These are phyloP conservation scores for Marmota flaviventris DNA, from an alignment of 2,113 vertebrate genomes.

Conservation along the genomic window DNA sequence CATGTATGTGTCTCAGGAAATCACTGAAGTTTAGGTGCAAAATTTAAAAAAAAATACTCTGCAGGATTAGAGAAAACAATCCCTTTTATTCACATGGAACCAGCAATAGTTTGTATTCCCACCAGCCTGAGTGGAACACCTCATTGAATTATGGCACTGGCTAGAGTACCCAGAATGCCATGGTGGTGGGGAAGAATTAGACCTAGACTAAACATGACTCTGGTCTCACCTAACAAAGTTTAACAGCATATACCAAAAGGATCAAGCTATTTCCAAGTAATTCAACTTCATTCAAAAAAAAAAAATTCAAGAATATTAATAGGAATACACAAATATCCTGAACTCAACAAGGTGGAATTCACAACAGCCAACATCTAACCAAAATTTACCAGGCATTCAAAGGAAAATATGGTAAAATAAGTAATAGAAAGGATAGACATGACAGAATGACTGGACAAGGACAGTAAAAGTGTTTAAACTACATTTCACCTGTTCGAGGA, in stretches of 20 bases:
- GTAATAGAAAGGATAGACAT: background rate
- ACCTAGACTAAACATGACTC: background rate
- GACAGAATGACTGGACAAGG: conserved; percentile 25
- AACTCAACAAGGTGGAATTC: conserved; percentile 7
- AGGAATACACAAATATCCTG: conserved; percentile 33
- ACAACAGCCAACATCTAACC: background rate
- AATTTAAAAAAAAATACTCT: background rate
- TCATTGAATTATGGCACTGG: background rate
- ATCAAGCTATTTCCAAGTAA: background rate
- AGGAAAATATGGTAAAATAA: conserved; percentile 20
- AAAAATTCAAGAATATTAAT: conserved; percentile 1
- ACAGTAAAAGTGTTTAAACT: conserved; percentile 11
- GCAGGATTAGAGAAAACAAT: background rate
- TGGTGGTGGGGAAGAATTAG: background rate
- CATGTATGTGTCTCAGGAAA: background rate
- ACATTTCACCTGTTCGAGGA: background rate
- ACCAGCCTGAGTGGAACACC: background rate
- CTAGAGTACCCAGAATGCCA: background rate
- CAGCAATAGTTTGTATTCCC: background rate
- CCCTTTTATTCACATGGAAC: background rate
- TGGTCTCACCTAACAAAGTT: conserved; percentile 20
- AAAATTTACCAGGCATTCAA: conserved; percentile 28
- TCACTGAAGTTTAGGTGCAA: background rate
- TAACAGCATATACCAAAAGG: conserved; percentile 6
- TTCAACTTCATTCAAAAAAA: conserved; percentile 15